Percentiles rank a stretch among this genome's conserved stretches.
These are phyloP conservation scores for Nemopilema nomurai DNA, from an alignment of 30 jellyfish, hydroid and myxozoan species.

Conservation along the genomic window DNA sequence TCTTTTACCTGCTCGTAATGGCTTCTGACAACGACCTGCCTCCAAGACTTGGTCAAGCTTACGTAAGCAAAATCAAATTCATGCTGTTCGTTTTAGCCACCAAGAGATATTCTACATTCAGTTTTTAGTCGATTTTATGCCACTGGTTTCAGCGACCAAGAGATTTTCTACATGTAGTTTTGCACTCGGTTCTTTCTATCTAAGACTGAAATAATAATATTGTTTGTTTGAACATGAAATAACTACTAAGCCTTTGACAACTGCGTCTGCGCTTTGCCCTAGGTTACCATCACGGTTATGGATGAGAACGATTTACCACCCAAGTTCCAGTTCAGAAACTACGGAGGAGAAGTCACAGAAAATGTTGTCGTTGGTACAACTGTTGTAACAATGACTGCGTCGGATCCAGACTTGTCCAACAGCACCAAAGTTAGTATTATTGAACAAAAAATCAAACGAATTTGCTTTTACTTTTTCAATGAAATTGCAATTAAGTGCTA, in stretches of 20 bases:
- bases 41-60: slow-evolving; percentile 81
- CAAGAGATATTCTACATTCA: too few species aligned
- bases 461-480: too few species aligned
- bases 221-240: too few species aligned
- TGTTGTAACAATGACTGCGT: slow-evolving; percentile 41
- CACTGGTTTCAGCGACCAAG: too few species aligned
- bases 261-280: not conserved
- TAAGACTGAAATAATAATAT: too few species aligned
- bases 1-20: slow-evolving; percentile 41
- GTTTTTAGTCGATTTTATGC: too few species aligned
- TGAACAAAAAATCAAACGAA: not conserved
- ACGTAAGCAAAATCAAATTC: slow-evolving; percentile 33
- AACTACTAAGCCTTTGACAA: not conserved
- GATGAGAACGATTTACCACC: slow-evolving; percentile 93
- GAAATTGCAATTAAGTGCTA: too few species aligned
- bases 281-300: slow-evolving; percentile 66
- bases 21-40: slow-evolving; percentile 88
- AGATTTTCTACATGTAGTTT: too few species aligned
- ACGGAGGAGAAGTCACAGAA: slow-evolving; percentile 58
- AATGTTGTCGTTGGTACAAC: slow-evolving; percentile 39
- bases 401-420: slow-evolving; percentile 48
- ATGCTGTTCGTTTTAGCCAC: too few species aligned
- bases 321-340: slow-evolving; percentile 48
- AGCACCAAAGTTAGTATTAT: slow-evolving; percentile 14
- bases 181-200: too few species aligned